Percentiles rank a stretch among this genome's conserved stretches.
Evolutionary conservation across 2,888 invertebrate genomes (phyloP).

Genomic region (Dione vanillae): DNA sequence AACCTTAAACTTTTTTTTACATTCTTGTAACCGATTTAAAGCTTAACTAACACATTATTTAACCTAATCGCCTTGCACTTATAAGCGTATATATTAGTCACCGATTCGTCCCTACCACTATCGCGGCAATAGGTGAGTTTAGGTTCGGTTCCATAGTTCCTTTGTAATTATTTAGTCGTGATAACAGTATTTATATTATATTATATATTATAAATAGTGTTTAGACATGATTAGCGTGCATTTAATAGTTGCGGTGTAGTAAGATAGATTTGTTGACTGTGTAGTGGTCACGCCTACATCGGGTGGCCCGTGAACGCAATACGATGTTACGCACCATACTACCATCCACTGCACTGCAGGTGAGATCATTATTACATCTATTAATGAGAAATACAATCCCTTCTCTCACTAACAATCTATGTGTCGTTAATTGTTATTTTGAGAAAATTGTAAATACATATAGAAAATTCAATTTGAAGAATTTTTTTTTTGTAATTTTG

Average conservation of each 20-base stretch:
- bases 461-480: not conserved
- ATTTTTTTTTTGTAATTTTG: not conserved
- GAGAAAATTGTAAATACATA: not conserved
- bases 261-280: constrained; percentile 24
- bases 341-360: constrained; percentile 6
- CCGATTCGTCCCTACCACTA: not conserved
- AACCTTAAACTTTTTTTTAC: not conserved
- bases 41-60: constrained; percentile 12
- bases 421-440: not conserved
- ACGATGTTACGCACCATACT: constrained; percentile 4
- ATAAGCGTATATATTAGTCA: constrained; percentile 5
- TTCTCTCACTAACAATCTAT: not conserved
- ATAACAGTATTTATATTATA: not conserved
- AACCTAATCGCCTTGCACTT: constrained; percentile 15
- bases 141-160: no score
- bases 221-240: not conserved
- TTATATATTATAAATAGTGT: not conserved
- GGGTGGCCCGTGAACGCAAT: constrained; percentile 1
- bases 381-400: not conserved
- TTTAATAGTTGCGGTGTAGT: constrained; percentile 19
- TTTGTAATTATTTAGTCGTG: not conserved
- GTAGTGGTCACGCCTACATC: not conserved
- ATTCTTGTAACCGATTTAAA: not conserved
- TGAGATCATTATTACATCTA: not conserved
- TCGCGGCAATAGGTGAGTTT: constrained; percentile 10